Conservation (phyloP, 2,888 invertebrate genomes). For the Hirtodrosophila cameraria region DNA sequence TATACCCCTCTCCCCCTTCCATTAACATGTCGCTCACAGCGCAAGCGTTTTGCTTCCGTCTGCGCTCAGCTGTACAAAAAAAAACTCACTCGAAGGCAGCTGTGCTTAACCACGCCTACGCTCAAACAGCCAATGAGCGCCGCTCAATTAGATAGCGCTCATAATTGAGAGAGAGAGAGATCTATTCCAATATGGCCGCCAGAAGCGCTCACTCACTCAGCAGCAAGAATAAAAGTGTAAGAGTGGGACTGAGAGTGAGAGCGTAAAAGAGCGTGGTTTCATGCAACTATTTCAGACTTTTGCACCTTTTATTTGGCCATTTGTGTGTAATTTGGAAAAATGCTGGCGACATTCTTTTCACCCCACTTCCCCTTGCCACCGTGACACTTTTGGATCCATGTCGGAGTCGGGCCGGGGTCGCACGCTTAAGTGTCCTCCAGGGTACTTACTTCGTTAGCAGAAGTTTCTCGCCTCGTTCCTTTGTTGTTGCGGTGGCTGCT, state of each 20-base stretch:
- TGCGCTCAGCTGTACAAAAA: constrained; percentile 40
- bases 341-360: constrained; percentile 75
- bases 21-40: background rate
- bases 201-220: constrained; percentile 34
- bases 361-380: constrained; percentile 41
- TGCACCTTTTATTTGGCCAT: constrained; percentile 78
- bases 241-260: constrained; percentile 14
- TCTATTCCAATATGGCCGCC: constrained; percentile 54
- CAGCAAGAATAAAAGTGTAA: background rate
- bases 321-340: constrained; percentile 80
- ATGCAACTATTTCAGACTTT: constrained; percentile 63
- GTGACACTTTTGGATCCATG: too few relatives aligned
- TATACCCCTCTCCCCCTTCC: background rate
- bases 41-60: constrained; percentile 7
- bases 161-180: constrained; percentile 26
- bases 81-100: constrained; percentile 47
- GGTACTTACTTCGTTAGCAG: constrained; percentile 80
- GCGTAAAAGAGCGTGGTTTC: constrained; percentile 19
- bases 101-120: constrained; percentile 55
- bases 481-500: constrained; percentile 42
- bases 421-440: constrained; percentile 82
- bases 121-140: constrained; percentile 34
- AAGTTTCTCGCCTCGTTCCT: constrained; percentile 70
- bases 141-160: constrained; percentile 25
- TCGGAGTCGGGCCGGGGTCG: constrained; percentile 57